Conservation (phyloP, 2,113 vertebrate genomes). For the Antennarius striatus region DNA sequence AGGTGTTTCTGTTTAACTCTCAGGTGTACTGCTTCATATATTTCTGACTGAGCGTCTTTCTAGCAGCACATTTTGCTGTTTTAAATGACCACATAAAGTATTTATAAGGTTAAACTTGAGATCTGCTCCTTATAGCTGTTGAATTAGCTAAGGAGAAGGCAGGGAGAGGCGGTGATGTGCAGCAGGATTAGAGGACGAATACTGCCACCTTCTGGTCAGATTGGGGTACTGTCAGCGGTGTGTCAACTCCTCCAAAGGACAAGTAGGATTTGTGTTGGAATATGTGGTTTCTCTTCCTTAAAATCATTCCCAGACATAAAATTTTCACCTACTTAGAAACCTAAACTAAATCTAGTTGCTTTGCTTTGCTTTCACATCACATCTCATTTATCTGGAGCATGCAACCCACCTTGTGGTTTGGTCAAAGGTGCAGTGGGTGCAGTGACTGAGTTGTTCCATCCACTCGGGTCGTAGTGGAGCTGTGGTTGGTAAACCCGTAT, state of each 20-base stretch:
- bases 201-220: slow-evolving; percentile 66
- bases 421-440: slow-evolving; percentile 48
- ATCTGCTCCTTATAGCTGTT: slow-evolving; percentile 68
- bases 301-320: slow-evolving; percentile 15
- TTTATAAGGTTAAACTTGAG: slow-evolving; percentile 76
- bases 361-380: slow-evolving; percentile 46
- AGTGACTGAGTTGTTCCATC: slow-evolving; percentile 64
- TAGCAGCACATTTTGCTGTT: slow-evolving; percentile 53
- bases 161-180: slow-evolving; percentile 1
- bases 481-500: slow-evolving; percentile 18
- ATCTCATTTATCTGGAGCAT: slow-evolving; percentile 19
- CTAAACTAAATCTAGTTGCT: background rate
- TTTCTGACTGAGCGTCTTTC: slow-evolving; percentile 25
- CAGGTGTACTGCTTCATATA: slow-evolving; percentile 16
- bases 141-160: slow-evolving; percentile 59
- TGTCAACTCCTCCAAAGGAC: background rate
- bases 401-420: slow-evolving; percentile 36
- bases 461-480: slow-evolving; percentile 26
- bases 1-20: slow-evolving; percentile 19
- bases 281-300: slow-evolving; percentile 5
- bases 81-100: slow-evolving; percentile 73
- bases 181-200: slow-evolving; percentile 57
- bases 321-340: slow-evolving; percentile 31
- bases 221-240: background rate
- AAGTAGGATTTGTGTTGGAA: slow-evolving; percentile 41